These are phyloP conservation scores for Orthosia incerta DNA, from an alignment of 2,888 invertebrate genomes.

Conservation along the genomic window DNA sequence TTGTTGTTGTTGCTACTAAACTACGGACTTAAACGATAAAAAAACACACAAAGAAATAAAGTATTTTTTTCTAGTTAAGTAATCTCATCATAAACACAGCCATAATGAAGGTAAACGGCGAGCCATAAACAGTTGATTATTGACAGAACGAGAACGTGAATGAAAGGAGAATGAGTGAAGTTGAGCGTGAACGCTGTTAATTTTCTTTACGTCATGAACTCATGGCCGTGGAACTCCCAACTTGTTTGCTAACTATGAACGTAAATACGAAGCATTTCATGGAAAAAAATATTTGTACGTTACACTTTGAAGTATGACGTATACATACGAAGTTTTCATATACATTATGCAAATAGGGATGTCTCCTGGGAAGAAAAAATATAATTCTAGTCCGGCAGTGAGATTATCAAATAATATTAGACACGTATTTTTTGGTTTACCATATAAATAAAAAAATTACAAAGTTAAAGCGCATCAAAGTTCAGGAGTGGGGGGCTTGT, in stretches of 20 bases:
- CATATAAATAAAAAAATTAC: no score
- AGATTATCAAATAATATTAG: no score
- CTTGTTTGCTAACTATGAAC: neutral
- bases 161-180: slow-evolving; percentile 24
- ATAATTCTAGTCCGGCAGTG: no score
- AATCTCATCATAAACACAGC: slow-evolving; percentile 13
- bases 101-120: neutral
- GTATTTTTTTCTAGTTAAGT: neutral
- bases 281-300: no score
- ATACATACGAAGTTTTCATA: no score
- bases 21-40: neutral
- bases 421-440: no score
- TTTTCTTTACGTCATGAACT: slow-evolving; percentile 20
- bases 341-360: no score
- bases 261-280: neutral
- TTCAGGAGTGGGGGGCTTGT: no score
- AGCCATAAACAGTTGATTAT: slow-evolving; percentile 11
- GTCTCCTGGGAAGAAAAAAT: no score
- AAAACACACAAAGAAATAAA: neutral
- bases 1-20: neutral
- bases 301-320: no score
- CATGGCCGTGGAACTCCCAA: neutral
- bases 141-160: slow-evolving; percentile 24
- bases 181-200: slow-evolving; percentile 21
- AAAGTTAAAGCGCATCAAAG: no score